A percentile compares a stretch with the other conserved stretches of the same genome.
Conservation (phyloP, 2,797 vertebrate genomes). For the Acomys russatus region DNA sequence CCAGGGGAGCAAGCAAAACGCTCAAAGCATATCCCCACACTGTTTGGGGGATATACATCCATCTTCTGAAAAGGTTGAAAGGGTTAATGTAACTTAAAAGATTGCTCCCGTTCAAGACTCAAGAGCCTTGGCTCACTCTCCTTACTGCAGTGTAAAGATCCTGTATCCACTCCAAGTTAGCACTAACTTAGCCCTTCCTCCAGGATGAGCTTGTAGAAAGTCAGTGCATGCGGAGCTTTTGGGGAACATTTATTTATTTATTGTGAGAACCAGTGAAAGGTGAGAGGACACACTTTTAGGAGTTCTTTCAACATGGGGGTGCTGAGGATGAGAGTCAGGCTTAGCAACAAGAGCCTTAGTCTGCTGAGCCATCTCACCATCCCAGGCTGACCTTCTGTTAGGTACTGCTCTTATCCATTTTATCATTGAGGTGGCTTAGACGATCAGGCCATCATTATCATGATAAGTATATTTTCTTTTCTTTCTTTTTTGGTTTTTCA, state of each 20-base stretch:
- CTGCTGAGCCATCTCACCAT: neutral
- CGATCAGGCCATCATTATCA: neutral
- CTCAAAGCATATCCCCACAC: no score
- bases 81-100: neutral
- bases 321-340: neutral
- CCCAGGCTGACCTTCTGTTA: neutral
- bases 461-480: neutral
- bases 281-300: no score
- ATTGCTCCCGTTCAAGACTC: neutral
- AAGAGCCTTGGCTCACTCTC: neutral
- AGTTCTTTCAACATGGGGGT: neutral
- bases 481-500: no score
- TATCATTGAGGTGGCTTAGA: neutral
- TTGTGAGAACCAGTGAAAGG: neutral
- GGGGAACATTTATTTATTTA: neutral
- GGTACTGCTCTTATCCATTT: neutral
- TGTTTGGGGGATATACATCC: neutral
- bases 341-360: neutral
- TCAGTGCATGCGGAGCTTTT: neutral
- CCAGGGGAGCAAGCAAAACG: neutral
- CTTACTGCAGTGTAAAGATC: neutral
- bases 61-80: neutral
- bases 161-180: neutral
- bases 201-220: neutral
- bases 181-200: neutral